Base-by-base conservation (phyloP, 2,797 vertebrate genomes). In the Sebastes goodei region DNA sequence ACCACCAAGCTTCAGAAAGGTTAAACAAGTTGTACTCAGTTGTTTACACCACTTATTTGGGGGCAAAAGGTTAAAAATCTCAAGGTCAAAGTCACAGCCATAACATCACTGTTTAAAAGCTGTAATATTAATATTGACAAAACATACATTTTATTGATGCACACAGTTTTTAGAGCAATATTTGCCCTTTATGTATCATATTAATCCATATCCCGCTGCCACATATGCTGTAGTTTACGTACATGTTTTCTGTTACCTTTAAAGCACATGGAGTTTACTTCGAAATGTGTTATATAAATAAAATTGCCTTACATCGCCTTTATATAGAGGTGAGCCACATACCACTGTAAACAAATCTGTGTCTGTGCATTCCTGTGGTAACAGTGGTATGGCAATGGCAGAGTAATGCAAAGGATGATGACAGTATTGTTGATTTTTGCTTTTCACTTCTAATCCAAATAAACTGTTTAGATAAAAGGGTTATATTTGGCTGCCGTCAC, bases 361-460 rank as follows among this genome's bases (percentile, higher is more conserved):
- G 72, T 70, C 63, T 75, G 59, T 57, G 35, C 79, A 74, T 82
- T 82, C 74, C 87, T 80, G 84, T 63, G 84, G 70, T 27, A 5
- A 73, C 61, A 14, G 67, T 73, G 70, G 76, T 32, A 80, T 63
- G 67, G 53, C 14, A 25, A 56, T 21, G 46, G 59, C 42, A 49
- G 46, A 71, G 70, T 14, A 63, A 81, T 35, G 70, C 38, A 74
- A 29, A 42, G 32, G 69, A 64, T 60, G 63, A 52, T 64, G 38
- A 53, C 14, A 63, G 9, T 61, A 15, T 46, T 71, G 55, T 71
- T 71, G 23, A 29, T 60, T 68, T 52, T 52, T 53, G 29, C 38
- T 53, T 68, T 61, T 42, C 42, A 70, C 42, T 12, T 72, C 15
- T 46, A 53, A 79, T 72, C 15, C 30, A 53, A 79, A 74, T 53